These are phyloP conservation scores for Iphiclides podalirius DNA, from an alignment of 2,888 invertebrate genomes.

Conservation along the genomic window DNA sequence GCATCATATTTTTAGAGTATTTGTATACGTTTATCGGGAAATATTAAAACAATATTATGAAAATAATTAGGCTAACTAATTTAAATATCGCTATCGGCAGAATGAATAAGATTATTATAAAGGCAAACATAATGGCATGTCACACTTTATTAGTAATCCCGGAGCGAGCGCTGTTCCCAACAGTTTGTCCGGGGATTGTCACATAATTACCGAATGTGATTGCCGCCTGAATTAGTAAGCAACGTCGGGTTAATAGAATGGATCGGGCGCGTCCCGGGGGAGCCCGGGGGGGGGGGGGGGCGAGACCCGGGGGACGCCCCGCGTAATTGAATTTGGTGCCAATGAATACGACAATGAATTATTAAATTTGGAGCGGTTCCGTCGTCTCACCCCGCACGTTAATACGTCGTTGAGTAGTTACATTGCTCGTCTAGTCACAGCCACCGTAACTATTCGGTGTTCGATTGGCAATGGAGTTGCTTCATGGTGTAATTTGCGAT, in stretches of 20 bases:
- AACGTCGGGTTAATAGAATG: constrained; percentile 53
- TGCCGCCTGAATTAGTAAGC: constrained; percentile 74
- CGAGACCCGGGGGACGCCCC: constrained; percentile 38
- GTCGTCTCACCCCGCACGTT: constrained; percentile 27
- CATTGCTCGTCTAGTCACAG: constrained; percentile 18
- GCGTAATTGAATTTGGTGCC: constrained; percentile 75
- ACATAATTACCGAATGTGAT: constrained; percentile 73
- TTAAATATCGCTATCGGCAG: no score
- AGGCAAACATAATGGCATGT: no score
- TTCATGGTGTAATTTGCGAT: background rate
- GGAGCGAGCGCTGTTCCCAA: background rate
- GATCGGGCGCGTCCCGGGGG: constrained; percentile 35
- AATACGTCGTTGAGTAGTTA: constrained; percentile 22
- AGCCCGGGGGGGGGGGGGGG: constrained; percentile 27
- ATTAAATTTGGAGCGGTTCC: constrained; percentile 65
- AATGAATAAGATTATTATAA: no score
- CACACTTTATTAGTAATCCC: constrained; percentile 7
- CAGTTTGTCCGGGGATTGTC: constrained; percentile 47
- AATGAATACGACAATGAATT: constrained; percentile 77
- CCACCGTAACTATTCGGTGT: background rate
- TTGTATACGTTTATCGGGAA: no score
- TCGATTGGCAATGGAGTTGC: background rate
- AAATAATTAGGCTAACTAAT: no score
- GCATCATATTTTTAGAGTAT: no score
- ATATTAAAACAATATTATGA: no score